A percentile compares a stretch with the other conserved stretches of the same genome.
phyloP scores from a whole-genome alignment of 1,140 invertebrate genomes.

The Ruditapes philippinarum region DNA sequence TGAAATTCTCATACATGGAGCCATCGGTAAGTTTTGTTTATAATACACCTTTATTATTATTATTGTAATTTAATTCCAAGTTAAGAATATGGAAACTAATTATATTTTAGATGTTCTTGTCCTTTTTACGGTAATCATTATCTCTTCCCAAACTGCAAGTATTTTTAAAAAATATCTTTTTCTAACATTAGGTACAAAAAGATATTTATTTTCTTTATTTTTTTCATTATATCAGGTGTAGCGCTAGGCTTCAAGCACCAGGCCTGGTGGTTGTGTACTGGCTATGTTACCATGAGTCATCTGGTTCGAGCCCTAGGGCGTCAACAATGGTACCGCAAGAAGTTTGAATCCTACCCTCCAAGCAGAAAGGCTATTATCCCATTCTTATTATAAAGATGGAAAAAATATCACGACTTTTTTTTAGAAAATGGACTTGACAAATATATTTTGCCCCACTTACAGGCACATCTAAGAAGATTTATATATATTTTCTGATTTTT shows the following conservation, averaged over 20 bases:
- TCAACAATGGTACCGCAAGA: slow-evolving; percentile 64
- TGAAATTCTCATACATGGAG: slow-evolving; percentile 56
- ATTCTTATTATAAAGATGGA: slow-evolving; percentile 20
- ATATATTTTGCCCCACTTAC: neutral
- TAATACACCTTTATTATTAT: too few species aligned
- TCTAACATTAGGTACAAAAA: too few species aligned
- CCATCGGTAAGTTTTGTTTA: slow-evolving; percentile 38
- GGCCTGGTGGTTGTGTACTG: slow-evolving; percentile 63
- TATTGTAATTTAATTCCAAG: too few species aligned
- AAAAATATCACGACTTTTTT: too few species aligned
- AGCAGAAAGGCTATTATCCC: slow-evolving; percentile 54
- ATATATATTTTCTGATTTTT: too few species aligned
- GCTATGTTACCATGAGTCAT: slow-evolving; percentile 38
- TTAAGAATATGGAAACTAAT: too few species aligned
- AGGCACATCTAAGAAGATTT: too few species aligned
- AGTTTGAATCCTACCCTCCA: slow-evolving; percentile 44
- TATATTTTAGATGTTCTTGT: too few species aligned
- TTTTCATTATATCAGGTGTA: slow-evolving; percentile 26
- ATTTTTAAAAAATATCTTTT: too few species aligned
- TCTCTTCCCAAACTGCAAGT: too few species aligned
- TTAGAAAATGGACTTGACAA: neutral
- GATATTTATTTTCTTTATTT: too few species aligned
- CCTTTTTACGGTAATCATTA: too few species aligned
- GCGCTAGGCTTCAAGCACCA: slow-evolving; percentile 57
- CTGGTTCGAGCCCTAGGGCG: slow-evolving; percentile 48